These are phyloP conservation scores for Siniperca knerii DNA, from an alignment of 2,113 vertebrate species.

Conservation along the genomic window DNA sequence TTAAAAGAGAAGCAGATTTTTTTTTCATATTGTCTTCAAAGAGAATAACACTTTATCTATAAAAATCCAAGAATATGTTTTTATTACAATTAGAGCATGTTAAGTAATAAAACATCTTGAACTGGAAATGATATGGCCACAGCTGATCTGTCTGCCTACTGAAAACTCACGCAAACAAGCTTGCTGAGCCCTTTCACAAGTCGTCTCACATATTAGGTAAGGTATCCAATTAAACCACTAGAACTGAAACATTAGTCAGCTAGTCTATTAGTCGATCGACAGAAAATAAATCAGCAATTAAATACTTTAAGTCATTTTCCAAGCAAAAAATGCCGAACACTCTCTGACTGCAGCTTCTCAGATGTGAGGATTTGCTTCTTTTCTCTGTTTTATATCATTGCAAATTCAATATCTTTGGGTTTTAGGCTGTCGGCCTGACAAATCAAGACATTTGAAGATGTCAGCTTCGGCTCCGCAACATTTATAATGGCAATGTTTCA, in stretches of 20 bases:
- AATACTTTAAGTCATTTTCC: not conserved
- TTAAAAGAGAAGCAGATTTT: not conserved
- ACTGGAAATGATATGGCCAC: not conserved
- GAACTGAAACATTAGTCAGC: not conserved
- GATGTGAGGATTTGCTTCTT: too few species aligned
- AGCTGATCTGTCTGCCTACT: not conserved
- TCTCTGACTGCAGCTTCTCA: too few species aligned
- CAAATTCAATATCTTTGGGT: not conserved
- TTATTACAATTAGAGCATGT: not conserved
- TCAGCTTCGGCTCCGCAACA: not conserved
- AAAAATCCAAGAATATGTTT: not conserved
- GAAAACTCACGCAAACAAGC: not conserved
- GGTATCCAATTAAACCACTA: not conserved
- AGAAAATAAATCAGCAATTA: too few species aligned
- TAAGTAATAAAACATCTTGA: not conserved
- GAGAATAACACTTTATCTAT: not conserved
- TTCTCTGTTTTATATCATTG: too few species aligned
- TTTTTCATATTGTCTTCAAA: too few species aligned
- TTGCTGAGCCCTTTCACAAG: not conserved
- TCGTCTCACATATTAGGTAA: not conserved
- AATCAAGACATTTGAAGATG: not conserved
- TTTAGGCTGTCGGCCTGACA: not conserved
- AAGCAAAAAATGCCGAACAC: too few species aligned
- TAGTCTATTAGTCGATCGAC: not conserved
- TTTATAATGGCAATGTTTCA: not conserved